These are phyloP conservation scores for Amphiprion ocellaris DNA, from an alignment of 2,113 vertebrate species.

Conservation along the genomic window DNA sequence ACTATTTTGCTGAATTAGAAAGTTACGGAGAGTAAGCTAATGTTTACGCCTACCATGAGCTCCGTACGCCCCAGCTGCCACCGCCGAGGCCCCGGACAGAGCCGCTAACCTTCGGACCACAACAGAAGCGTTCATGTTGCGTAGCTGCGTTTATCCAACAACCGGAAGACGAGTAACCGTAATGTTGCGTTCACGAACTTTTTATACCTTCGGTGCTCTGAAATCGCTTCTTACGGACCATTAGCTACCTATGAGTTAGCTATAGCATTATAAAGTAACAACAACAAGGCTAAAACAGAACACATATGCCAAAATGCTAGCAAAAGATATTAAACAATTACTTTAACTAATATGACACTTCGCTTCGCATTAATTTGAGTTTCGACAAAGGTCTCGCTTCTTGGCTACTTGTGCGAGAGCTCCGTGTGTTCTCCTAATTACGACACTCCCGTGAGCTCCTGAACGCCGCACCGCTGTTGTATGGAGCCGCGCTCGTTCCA, in stretches of 20 bases:
- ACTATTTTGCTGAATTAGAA: not conserved
- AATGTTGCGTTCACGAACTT: slow-evolving; percentile 36
- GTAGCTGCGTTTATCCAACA: not conserved
- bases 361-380: too few relatives aligned
- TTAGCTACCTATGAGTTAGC: too few relatives aligned
- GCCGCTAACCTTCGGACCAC: slow-evolving; percentile 87
- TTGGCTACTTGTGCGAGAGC: not conserved
- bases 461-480: slow-evolving; percentile 18
- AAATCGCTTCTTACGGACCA: too few relatives aligned
- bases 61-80: slow-evolving; percentile 88
- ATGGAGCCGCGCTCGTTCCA: not conserved
- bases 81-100: slow-evolving; percentile 88
- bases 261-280: too few relatives aligned
- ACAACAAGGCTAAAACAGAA: too few relatives aligned
- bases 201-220: not conserved
- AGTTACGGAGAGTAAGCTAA: accelerated
- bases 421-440: not conserved
- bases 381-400: not conserved
- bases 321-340: not conserved
- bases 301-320: too few relatives aligned
- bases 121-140: slow-evolving; percentile 61
- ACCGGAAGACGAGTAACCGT: not conserved
- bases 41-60: slow-evolving; percentile 86
- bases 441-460: not conserved
- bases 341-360: not conserved